These are phyloP conservation scores for Dendroctonus valens DNA, from an alignment of 1,140 invertebrate genomes.

Conservation along the genomic window DNA sequence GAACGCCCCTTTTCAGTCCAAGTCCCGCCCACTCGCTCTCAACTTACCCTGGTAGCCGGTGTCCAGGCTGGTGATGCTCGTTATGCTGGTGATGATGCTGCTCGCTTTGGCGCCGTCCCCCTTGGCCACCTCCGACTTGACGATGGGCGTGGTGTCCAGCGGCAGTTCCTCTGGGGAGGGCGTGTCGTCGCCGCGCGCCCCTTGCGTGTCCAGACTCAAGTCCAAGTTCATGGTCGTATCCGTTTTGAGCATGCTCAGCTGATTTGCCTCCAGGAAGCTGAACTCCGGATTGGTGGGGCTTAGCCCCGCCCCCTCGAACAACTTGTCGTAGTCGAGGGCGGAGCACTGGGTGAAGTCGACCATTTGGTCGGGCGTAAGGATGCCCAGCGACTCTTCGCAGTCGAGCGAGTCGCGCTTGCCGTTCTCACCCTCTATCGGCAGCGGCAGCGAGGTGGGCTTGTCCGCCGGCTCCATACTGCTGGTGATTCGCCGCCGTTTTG, in stretches of 20 bases:
- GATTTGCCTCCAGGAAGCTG: too few species aligned
- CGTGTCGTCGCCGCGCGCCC: slow-evolving; percentile 64
- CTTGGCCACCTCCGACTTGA: slow-evolving; percentile 54
- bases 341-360: slow-evolving; percentile 57
- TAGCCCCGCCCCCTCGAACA: too few species aligned
- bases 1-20: background rate
- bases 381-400: slow-evolving; percentile 73
- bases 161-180: slow-evolving; percentile 80
- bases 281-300: too few species aligned
- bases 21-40: background rate
- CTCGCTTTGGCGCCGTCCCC: slow-evolving; percentile 57
- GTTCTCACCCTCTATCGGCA: slow-evolving; percentile 25
- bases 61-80: slow-evolving; percentile 81
- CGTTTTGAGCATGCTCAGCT: slow-evolving; percentile 43
- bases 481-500: background rate
- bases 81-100: slow-evolving; percentile 80
- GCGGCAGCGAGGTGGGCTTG: slow-evolving; percentile 36
- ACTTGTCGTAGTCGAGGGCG: slow-evolving; percentile 51
- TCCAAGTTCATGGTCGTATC: slow-evolving; percentile 61
- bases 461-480: background rate
- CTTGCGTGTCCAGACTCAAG: slow-evolving; percentile 53
- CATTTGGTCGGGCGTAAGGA: slow-evolving; percentile 85
- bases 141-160: slow-evolving; percentile 60
- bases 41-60: slow-evolving; percentile 72
- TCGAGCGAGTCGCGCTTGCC: slow-evolving; percentile 47